Evolutionary conservation across 2,888 invertebrate genomes (phyloP).

Genomic region (Lampropteryx suffumata): DNA sequence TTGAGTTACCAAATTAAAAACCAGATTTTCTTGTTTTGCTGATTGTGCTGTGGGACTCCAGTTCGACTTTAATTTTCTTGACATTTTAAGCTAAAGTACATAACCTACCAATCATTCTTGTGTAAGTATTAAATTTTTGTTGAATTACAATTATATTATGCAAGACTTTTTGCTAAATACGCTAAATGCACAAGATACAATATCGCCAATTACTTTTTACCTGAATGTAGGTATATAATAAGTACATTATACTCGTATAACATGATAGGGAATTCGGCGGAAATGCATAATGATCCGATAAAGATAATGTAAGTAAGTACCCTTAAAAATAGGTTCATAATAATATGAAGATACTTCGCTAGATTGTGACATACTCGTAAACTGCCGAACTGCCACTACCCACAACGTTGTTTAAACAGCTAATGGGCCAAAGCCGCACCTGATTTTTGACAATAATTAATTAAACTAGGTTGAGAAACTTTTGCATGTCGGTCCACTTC

Average conservation of each 20-base stretch:
- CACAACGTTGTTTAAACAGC: conserved; percentile 61
- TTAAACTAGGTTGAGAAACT: conserved; percentile 35
- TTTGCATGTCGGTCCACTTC: not conserved
- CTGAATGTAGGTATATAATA: too few species aligned
- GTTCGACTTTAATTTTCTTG: conserved; percentile 13
- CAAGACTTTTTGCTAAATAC: conserved; percentile 4
- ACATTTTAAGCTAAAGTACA: conserved; percentile 22
- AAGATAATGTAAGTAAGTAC: too few species aligned
- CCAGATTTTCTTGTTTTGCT: conserved; percentile 20
- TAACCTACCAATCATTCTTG: not conserved
- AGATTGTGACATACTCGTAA: conserved; percentile 30
- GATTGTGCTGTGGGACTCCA: not conserved
- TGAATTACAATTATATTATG: conserved; percentile 3
- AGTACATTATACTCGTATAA: too few species aligned
- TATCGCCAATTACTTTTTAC: not conserved
- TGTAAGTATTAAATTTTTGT: conserved; percentile 5
- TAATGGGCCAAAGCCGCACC: conserved; percentile 67
- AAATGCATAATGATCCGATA: too few species aligned
- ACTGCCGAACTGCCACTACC: conserved; percentile 49
- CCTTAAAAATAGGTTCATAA: too few species aligned
- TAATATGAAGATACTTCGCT: not conserved
- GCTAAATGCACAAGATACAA: not conserved
- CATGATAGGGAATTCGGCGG: too few species aligned
- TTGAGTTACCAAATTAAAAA: conserved; percentile 4
- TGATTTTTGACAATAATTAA: conserved; percentile 55